Base-by-base conservation (phyloP, 2,113 vertebrate genomes). In the Pardalotus punctatus region DNA sequence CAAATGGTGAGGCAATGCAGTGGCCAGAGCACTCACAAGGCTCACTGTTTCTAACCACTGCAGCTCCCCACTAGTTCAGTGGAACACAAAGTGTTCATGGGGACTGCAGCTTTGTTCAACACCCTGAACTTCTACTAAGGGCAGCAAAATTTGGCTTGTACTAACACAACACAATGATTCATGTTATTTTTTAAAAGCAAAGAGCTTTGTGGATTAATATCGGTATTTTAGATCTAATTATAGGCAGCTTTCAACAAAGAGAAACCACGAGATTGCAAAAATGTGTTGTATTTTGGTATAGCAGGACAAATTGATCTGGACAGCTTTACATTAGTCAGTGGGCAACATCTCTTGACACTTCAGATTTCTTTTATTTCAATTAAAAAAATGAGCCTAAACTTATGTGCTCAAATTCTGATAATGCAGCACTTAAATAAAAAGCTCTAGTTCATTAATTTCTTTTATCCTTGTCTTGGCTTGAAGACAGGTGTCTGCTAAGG, bases 141-240 rank as follows among this genome's bases (percentile, higher is more conserved):
- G 17, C 38, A 70, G 82, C 29, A 95, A 86, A 80, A 88, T 19
- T 31, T 2, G 12, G 10, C 29, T 88, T 8, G 3, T 48, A 27
- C 29, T 93, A 66, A 73, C 73, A 72, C 10, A 53, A 31, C 58
- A 22, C 80, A 58, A 69, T 53, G 20, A 53, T 60, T 42, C 67
- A 27, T 43, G 17, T 31, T 76, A 35, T 71, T 86, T 81, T 84
- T 31, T 61, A 69, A 72, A 76, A 87, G 14, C 27, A 64, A 61
- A 93, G 50, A 66, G 24, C 29, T 77, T 81, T 94, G 56, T 71
- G 48, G 69, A 60, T 86, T 95, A 66, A 73, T 90, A 56, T 35
- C 33, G 17, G 9, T 80, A 38, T 80, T 90, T 92, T 42, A 81
- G 57, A 60, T 64, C 33, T 69, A 74, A 50, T 38, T 78, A 45